phyloP scores from a whole-genome alignment of 2,113 vertebrate genomes.

The Cygnus buccinator region DNA sequence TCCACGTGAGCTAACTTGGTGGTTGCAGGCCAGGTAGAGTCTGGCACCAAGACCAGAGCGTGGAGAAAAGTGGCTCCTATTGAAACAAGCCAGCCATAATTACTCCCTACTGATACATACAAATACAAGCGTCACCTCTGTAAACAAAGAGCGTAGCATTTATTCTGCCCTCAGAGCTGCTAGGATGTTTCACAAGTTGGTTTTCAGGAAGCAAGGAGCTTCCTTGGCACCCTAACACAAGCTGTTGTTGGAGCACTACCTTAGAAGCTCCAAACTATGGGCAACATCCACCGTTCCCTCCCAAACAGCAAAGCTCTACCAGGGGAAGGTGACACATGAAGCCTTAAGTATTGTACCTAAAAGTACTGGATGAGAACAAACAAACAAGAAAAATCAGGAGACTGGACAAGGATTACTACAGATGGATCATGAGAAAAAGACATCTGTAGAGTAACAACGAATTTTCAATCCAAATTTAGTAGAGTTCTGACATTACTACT shows the following conservation, averaged over 20 bases:
- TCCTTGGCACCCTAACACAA: not conserved
- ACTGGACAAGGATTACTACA: not conserved
- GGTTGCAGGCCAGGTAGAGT: not conserved
- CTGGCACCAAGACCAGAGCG: accelerated
- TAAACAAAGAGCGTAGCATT: not conserved
- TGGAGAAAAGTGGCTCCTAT: not conserved
- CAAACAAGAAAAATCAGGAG: not conserved
- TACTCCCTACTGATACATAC: not conserved
- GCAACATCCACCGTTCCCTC: not conserved
- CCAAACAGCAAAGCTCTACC: not conserved
- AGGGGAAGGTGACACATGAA: not conserved
- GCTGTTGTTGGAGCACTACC: not conserved
- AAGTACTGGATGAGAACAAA: not conserved
- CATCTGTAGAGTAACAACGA: not conserved
- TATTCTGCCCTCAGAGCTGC: not conserved
- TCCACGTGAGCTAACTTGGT: not conserved
- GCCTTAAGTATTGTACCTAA: not conserved
- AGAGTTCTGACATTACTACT: not conserved
- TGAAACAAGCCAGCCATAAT: not conserved
- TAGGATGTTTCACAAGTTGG: not conserved
- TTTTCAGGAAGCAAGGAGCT: not conserved
- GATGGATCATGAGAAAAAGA: not conserved
- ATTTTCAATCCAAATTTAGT: not conserved
- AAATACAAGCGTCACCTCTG: not conserved
- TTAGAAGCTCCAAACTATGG: not conserved